Conservation (phyloP, 2,888 invertebrate genomes). For the Caenorhabditis becei region DNA sequence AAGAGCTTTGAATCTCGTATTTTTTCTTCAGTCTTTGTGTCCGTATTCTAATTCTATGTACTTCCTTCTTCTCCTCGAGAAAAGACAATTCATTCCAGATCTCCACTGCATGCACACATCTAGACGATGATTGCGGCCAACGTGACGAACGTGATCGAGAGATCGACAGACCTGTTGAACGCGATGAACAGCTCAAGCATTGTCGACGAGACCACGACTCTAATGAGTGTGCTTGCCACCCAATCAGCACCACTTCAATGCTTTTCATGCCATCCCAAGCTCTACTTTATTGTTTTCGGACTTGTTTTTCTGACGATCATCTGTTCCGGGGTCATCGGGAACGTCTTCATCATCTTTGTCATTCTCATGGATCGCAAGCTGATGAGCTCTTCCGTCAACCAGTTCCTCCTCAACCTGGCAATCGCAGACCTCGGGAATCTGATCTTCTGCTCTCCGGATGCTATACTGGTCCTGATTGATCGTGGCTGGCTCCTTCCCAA, state of each 20-base stretch:
- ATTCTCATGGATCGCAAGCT: conserved; percentile 71
- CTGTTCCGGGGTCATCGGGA: conserved; percentile 71
- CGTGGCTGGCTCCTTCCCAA: conserved; percentile 72
- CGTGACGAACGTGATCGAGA: conserved; percentile 21
- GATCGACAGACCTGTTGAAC: conserved; percentile 23
- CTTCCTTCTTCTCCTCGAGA: conserved; percentile 9
- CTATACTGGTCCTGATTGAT: conserved; percentile 66
- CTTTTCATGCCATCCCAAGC: conserved; percentile 58
- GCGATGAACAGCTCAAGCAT: neutral
- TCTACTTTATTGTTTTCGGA: conserved; percentile 61
- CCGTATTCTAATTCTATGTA: conserved; percentile 14
- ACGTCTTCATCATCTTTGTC: conserved; percentile 72
- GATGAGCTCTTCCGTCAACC: conserved; percentile 71
- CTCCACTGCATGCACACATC: neutral
- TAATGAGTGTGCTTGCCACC: conserved; percentile 37
- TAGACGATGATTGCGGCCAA: conserved; percentile 34
- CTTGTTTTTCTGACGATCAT: conserved; percentile 64
- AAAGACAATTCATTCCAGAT: neutral
- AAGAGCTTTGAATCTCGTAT: neutral
- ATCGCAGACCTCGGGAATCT: conserved; percentile 74
- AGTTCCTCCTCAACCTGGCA: conserved; percentile 74
- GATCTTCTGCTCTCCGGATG: conserved; percentile 72
- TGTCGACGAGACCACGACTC: conserved; percentile 28
- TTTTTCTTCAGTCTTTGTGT: conserved; percentile 24
- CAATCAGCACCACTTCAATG: conserved; percentile 47